phyloP scores from a whole-genome alignment of 2,888 invertebrate species.

The Tetragonisca angustula region DNA sequence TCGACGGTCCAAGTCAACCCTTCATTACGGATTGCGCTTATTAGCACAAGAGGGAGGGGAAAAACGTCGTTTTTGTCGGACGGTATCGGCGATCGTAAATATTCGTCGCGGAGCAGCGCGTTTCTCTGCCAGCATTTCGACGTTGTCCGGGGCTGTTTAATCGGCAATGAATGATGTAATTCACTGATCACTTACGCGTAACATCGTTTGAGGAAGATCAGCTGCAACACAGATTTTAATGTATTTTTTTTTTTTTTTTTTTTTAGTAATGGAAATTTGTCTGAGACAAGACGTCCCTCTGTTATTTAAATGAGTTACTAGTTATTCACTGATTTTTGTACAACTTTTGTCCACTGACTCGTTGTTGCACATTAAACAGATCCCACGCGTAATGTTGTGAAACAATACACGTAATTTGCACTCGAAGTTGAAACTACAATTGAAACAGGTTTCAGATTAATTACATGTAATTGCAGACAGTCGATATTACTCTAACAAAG shows the following conservation, averaged over 20 bases:
- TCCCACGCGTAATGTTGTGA: background rate
- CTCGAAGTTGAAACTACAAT: background rate
- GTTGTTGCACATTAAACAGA: background rate
- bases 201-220: no score
- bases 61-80: constrained; percentile 33
- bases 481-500: background rate
- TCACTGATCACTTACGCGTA: background rate
- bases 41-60: constrained; percentile 46
- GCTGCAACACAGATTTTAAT: no score
- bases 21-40: constrained; percentile 67
- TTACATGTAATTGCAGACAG: background rate
- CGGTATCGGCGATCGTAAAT: constrained; percentile 31
- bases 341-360: background rate
- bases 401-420: background rate
- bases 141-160: background rate
- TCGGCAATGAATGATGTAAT: background rate
- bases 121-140: background rate
- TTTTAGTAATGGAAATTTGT: no score
- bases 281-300: no score
- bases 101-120: constrained; percentile 21
- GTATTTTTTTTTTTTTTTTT: no score
- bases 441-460: background rate
- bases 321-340: no score
- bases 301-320: no score
- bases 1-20: constrained; percentile 61